phyloP scores from a whole-genome alignment of 2,888 invertebrate species.

The Isoperla grammatica region DNA sequence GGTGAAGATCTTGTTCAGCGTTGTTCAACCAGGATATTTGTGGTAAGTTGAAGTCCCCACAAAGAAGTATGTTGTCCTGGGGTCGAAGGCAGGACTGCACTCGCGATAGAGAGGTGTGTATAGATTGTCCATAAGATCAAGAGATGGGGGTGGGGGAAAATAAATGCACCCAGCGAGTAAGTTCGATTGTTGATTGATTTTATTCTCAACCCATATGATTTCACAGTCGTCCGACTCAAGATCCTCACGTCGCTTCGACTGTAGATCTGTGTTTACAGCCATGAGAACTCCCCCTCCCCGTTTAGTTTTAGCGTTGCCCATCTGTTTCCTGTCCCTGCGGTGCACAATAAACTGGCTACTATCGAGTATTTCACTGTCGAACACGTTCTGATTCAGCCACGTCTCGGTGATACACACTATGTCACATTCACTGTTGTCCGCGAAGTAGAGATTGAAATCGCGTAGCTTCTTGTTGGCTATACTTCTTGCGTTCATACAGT shows the following conservation, averaged over 20 bases:
- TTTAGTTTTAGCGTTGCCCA: no score
- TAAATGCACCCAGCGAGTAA: neutral
- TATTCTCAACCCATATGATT: neutral
- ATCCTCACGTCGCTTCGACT: neutral
- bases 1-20: neutral
- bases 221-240: conserved; percentile 1
- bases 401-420: neutral
- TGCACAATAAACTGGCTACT: neutral
- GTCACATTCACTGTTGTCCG: neutral
- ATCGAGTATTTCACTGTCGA: neutral
- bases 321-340: neutral
- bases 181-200: neutral
- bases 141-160: neutral
- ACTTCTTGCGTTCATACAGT: conserved; percentile 6
- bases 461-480: neutral
- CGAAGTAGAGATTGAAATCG: neutral
- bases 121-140: neutral
- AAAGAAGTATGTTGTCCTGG: neutral
- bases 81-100: neutral
- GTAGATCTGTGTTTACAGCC: neutral
- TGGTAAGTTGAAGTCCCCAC: neutral
- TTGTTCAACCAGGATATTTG: neutral
- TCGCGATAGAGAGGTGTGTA: neutral
- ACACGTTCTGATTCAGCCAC: neutral
- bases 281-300: neutral